Conservation (phyloP, 2,888 invertebrate species). For the Drosophila birchii region DNA sequence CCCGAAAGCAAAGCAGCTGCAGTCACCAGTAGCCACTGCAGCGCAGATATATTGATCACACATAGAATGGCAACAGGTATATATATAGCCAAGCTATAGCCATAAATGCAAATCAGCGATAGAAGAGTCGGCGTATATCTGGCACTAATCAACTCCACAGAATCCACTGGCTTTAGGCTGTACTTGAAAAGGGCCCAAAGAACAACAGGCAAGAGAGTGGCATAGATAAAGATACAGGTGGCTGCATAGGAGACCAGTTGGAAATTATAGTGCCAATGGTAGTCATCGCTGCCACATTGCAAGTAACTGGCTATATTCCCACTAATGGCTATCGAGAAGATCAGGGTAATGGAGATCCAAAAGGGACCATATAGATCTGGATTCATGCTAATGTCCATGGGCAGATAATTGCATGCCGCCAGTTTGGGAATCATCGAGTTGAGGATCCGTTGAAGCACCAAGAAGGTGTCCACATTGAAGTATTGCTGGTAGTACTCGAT, state of each 20-base stretch:
- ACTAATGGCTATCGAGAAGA: slow-evolving; percentile 97
- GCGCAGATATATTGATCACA: slow-evolving; percentile 92
- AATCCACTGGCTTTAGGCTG: slow-evolving; percentile 86
- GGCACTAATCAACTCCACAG: slow-evolving; percentile 88
- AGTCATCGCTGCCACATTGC: slow-evolving; percentile 88
- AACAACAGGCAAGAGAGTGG: slow-evolving; percentile 92
- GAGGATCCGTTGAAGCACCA: slow-evolving; percentile 93
- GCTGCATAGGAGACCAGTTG: slow-evolving; percentile 96
- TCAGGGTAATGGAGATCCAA: slow-evolving; percentile 96
- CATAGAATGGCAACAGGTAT: slow-evolving; percentile 96
- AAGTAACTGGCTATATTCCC: slow-evolving; percentile 97
- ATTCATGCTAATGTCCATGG: slow-evolving; percentile 93
- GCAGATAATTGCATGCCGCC: slow-evolving; percentile 91
- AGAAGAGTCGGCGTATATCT: slow-evolving; percentile 89
- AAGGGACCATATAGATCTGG: slow-evolving; percentile 99
- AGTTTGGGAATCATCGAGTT: slow-evolving; percentile 94
- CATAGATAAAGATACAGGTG: slow-evolving; percentile 94
- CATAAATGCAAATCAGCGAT: slow-evolving; percentile 96
- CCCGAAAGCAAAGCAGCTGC: slow-evolving; percentile 94
- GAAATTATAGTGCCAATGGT: slow-evolving; percentile 97
- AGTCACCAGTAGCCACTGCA: slow-evolving; percentile 95
- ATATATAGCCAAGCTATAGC: slow-evolving; percentile 97
- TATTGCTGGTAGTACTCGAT: slow-evolving; percentile 94
- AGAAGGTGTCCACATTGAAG: slow-evolving; percentile 96
- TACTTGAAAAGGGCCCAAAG: slow-evolving; percentile 95